phyloP scores from a whole-genome alignment of 2,113 vertebrate species.

The Penelope pileata region DNA sequence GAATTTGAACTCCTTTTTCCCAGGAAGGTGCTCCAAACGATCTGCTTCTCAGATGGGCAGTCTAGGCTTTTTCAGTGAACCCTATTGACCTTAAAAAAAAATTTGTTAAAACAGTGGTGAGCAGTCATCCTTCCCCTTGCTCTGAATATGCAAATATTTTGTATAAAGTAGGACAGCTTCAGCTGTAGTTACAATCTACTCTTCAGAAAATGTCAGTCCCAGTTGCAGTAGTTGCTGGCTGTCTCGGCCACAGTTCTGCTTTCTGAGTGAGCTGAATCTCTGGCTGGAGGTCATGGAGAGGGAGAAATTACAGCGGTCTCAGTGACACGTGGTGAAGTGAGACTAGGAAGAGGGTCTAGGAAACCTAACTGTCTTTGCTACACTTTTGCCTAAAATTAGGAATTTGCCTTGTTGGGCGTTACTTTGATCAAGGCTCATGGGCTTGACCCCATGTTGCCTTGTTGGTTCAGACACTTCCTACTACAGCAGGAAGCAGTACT shows the following conservation, averaged over 20 bases:
- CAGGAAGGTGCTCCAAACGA: neutral
- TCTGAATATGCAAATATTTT: neutral
- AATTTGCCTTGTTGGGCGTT: neutral
- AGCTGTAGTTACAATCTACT: neutral
- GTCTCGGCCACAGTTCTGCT: neutral
- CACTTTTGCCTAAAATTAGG: neutral
- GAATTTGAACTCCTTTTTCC: neutral
- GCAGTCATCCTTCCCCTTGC: rapidly evolving
- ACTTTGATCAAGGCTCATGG: neutral
- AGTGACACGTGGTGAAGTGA: neutral
- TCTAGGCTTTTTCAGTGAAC: neutral
- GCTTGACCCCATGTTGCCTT: neutral
- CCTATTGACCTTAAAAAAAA: neutral
- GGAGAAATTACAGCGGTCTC: neutral
- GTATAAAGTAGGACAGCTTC: neutral
- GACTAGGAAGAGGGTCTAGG: neutral
- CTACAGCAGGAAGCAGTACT: neutral
- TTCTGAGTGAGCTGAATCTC: neutral
- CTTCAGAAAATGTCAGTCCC: neutral
- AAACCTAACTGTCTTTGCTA: neutral
- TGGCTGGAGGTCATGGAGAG: neutral
- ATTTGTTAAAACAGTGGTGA: neutral
- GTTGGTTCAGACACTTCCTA: neutral
- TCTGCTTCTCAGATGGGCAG: neutral
- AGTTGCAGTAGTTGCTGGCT: neutral